Evolutionary conservation across 2,888 invertebrate genomes (phyloP), one percentile per base, ranked within the genome.

Genomic region (Lasius fuliginosus): DNA sequence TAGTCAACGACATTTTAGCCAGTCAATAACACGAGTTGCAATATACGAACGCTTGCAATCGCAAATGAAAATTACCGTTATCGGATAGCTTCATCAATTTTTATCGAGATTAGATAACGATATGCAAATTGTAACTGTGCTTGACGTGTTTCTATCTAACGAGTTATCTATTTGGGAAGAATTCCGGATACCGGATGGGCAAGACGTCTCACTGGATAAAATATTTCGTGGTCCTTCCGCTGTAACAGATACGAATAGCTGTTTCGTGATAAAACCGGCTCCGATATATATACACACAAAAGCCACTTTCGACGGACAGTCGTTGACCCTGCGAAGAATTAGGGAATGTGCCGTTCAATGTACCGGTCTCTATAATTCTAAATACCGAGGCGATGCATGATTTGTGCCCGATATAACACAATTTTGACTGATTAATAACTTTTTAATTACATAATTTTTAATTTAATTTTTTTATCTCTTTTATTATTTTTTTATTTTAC

Each of bases 261-360:
- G n/a, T 30, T 64, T 9, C 46, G 30, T 12, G 73, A 27, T 49
- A 53, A 75, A 88, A 87, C 84, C 86, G 85, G 86, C 69, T 86
- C 27, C 12, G 9, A 46, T 23, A 67, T 11, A n/a, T 15, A 69
- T 73, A 68, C 75, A 71, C 53, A 74, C 82, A 82, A 87, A 82
- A 85, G 71, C 68, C 87, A 86, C 88, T 89, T 91, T 90, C 88
- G 89, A 89, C 56, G 9, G 79, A 79, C 88, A 90, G 92, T 92
- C 91, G 84, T 90, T 90, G 92, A 92, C 93, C 92, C 85, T 88
- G 60, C 71, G 27, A 82, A 79, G 90, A 89, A 91, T 91, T 92
- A 87, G 90, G 89, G 90, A 91, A 89, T 82, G 77, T 79, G 75
- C 81, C 79, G 83, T 56, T 5, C 73, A 60, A 77, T 74, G 62